A percentile compares a stretch with the other conserved stretches of the same genome.
Evolutionary conservation across 2,113 vertebrate genomes (phyloP).

Genomic region (Melanocharis versteri): DNA sequence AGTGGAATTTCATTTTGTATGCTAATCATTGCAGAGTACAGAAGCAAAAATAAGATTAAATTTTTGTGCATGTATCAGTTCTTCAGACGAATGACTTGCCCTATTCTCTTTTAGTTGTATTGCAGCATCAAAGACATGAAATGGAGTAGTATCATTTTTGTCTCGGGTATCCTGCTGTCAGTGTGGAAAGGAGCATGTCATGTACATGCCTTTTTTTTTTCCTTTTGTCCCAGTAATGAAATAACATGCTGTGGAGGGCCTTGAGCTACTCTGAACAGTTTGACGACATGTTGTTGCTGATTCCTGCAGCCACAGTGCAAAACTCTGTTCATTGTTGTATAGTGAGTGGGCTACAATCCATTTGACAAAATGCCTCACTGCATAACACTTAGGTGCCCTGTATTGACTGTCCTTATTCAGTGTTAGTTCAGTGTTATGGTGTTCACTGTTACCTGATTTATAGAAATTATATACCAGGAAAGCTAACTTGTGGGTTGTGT

Average conservation of each 20-base stretch:
- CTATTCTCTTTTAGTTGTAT: neutral
- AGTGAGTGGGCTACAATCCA: neutral
- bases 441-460: neutral
- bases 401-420: neutral
- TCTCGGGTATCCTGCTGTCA: neutral
- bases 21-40: neutral
- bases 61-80: neutral
- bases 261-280: neutral
- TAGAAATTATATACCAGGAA: neutral
- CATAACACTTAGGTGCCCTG: neutral
- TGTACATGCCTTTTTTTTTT: neutral
- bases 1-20: conserved; percentile 10
- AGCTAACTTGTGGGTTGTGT: neutral
- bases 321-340: neutral
- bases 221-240: neutral
- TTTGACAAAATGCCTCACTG: neutral
- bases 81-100: neutral
- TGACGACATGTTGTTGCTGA: neutral
- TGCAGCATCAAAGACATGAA: neutral
- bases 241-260: neutral
- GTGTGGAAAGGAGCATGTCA: neutral
- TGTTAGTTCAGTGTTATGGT: neutral
- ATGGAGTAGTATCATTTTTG: neutral
- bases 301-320: neutral
- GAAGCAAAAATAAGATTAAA: neutral